Base-by-base conservation (phyloP, 2,888 invertebrate species). In the Cactoblastis cactorum region DNA sequence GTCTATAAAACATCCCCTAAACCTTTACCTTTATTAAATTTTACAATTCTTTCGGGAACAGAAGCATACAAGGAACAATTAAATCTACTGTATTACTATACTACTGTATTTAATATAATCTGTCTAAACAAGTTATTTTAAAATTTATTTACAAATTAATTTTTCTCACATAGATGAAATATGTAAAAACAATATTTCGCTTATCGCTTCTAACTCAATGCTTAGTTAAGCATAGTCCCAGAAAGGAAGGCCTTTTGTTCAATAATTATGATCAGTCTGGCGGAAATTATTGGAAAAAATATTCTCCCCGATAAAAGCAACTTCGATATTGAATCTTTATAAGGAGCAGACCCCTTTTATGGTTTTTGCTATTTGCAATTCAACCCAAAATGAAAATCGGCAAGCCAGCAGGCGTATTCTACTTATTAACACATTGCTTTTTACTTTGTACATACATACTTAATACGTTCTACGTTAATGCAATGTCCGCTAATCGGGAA, bases 261-360 rank as follows among this genome's bases (percentile, higher is more conserved):
- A 62, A 63, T 62, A 66, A 69, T 63, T 64, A 63, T 59, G 62
- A 39, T 45, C 62, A 63, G 54, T 63, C 61, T 65, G 35, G 41
- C 61, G 66, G 66, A 70, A 70, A 59, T 64, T 63, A 65, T 66
- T 62, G 50, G 54, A 49, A 56, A 50, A 59, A 51, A 62, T 56
- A 59, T 53, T 56, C 49, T 41, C 46, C 32, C 45, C 49, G 53
- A 48, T 45, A 53, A 54, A 50, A 53, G 55, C 43, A 50, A 53
- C 51, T 51, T 41, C n/a, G 34, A 50, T 56, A 54, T 56, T 56
- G 48, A 53, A 54, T 52, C 35, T 47, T 50, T 52, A 49, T 50
- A 47, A 52, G 45, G 33, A 28, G 33, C 45, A 48, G 50, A 50
- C 48, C 45, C 34, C 38, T 53, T 54, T 51, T 46, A 51, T 38